Base-by-base conservation (phyloP, 2,888 invertebrate species). In the Dryobota labecula region DNA sequence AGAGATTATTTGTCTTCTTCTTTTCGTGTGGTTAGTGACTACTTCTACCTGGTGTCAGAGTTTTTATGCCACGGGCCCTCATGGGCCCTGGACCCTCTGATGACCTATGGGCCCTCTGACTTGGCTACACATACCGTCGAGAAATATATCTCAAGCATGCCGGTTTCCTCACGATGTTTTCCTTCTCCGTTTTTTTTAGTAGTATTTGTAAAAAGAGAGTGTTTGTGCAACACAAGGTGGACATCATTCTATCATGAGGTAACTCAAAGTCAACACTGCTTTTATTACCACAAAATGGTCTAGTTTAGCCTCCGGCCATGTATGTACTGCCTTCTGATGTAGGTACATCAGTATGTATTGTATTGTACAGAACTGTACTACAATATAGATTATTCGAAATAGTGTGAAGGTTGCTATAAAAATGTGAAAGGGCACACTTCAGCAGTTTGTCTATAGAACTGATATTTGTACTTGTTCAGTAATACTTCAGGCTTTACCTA, bases 381-480 rank as follows among this genome's bases (percentile, higher is more conserved):
- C 49, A 27, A 33, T 43, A 43, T 49, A 30, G 36, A 61, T 60
- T 30, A 60, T 27, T 69, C 5, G 13, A 51, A 71, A 36, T 74
- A 60, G 47, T 74, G 60, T 77, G 54, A 74, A 69, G 60, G 54
- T 56, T 69, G 60, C 45, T 24, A 41, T 74, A 61, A 69, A 64
- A 56, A 49, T 49, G 54, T 61, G 77, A 61, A 69, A 77, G 60
- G n/a, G n/a, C n/a, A n/a, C n/a, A n/a, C 54, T 68, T 47, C 53
- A 20, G 41, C 33, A 33, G 38, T 58, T 27, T 15, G 6, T 61
- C 8, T 41, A 61, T 15, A 47, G 38, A 45, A 38, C 27, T 30
- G 43, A 3, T 45, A 9, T n/a, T n/a, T 71, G 18, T 15, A 66
- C 24, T 66, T 63, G 64, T 65, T 63, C 5, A 64, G 41, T 18